Evolutionary conservation across 1,140 invertebrate species (phyloP), one percentile per base, ranked within the genome.

Genomic region (Papilio glaucus): DNA sequence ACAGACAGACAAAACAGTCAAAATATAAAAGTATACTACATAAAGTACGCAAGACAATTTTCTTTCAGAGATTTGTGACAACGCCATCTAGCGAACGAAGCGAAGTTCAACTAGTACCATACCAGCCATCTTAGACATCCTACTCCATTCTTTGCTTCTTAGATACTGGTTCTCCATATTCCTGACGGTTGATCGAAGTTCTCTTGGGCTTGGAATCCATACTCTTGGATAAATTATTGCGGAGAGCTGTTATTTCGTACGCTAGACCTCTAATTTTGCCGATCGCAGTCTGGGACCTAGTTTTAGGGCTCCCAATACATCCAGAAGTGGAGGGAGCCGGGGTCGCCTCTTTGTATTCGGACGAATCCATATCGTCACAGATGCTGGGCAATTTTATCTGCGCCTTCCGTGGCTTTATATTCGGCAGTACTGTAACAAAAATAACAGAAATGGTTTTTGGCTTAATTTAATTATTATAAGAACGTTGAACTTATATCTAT

Each of bases 401-500:
- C 0, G 90, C 83, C 45, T 90, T 88, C 0, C 90, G 77, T 1
- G 90, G 90, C 49, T 90, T 90, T 18, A 92, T 92, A 76, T 92
- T 92, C 26, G 88, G 86, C 37, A 87, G 61, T 33, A 84, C 88
- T 92, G 84, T n/a, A 83, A 84, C 2, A n/a, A 18, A 33, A 33
- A 33, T 6, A 33, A n/a, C n/a, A n/a, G n/a, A n/a, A n/a, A n/a
- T n/a, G n/a, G n/a, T n/a, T n/a, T n/a, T n/a, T n/a, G n/a, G n/a
- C n/a, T n/a, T n/a, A n/a, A n/a, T n/a, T n/a, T n/a, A n/a, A n/a
- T n/a, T n/a, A n/a, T n/a, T n/a, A n/a, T n/a, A n/a, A n/a, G n/a
- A n/a, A n/a, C n/a, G n/a, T n/a, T n/a, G n/a, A n/a, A n/a, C n/a
- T n/a, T n/a, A n/a, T n/a, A n/a, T n/a, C n/a, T n/a, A n/a, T n/a